These are phyloP conservation scores for Mythimna albipuncta DNA, from an alignment of 2,888 invertebrate genomes.

Conservation along the genomic window DNA sequence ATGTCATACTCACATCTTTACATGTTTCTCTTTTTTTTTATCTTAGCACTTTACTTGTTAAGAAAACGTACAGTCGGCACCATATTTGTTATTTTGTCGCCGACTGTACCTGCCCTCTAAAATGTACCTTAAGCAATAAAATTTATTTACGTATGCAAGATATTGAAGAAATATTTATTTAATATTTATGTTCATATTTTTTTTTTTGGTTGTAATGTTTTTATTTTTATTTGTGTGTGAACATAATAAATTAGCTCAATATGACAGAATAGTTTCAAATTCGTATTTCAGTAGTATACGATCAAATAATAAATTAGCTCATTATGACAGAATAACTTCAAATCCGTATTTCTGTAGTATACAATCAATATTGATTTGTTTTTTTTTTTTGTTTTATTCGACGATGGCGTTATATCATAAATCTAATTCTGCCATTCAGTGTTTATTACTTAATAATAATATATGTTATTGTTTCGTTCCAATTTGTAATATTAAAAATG, in stretches of 20 bases:
- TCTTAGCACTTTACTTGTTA: constrained; percentile 43
- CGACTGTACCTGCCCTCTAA: constrained; percentile 48
- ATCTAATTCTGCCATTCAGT: constrained; percentile 10
- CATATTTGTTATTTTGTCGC: constrained; percentile 55
- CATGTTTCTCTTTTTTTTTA: constrained; percentile 44
- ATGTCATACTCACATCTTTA: constrained; percentile 57
- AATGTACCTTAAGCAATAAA: constrained; percentile 63
- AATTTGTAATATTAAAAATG: not conserved
- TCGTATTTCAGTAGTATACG: constrained; percentile 12
- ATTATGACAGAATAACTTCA: constrained; percentile 19
- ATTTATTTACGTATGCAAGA: constrained; percentile 57
- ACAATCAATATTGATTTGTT: constrained; percentile 13
- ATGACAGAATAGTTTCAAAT: constrained; percentile 15
- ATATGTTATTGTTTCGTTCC: constrained; percentile 3
- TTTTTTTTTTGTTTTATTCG: constrained; percentile 5
- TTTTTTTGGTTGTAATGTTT: constrained; percentile 37
- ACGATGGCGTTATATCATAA: constrained; percentile 14
- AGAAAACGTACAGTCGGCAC: constrained; percentile 47
- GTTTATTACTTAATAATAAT: not conserved
- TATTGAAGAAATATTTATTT: constrained; percentile 43
- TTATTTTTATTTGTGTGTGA: constrained; percentile 13
- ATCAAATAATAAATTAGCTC: constrained; percentile 18
- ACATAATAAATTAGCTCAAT: constrained; percentile 30
- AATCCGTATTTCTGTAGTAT: constrained; percentile 19
- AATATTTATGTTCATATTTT: constrained; percentile 11